Evolutionary conservation across 2,113 vertebrate species (phyloP), one percentile per base, ranked within the genome.

Genomic region (Protobothrops flavoviridis): DNA sequence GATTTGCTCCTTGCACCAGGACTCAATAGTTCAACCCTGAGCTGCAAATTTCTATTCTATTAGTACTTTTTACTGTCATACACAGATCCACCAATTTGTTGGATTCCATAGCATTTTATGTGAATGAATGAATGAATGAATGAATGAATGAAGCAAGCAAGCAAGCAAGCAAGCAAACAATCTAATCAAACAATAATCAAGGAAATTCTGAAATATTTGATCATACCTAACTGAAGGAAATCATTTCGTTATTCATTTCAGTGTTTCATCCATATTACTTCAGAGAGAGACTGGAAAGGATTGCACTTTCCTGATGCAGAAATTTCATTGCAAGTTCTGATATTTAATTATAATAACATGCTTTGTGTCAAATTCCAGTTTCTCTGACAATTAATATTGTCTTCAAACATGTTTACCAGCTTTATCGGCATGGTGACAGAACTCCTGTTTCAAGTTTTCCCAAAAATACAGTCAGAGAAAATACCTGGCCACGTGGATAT

Each of bases 341-440:
- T 24, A 55, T 45, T 92, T 87, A 61, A 92, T 61, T 50, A 29
- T 24, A 17, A 21, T 48, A 59, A 91, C 29, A 29, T 85, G 4
- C 1, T 69, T 90, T 64, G 24, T 20, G 43, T 56, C 43, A 91
- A 57, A 45, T 24, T 88, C 50, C 29, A 89, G 9, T 93, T 89
- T 26, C 24, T 26, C 43, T 11, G 90, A 20, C 50, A 43, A 88
- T 69, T 87, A 90, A 43, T 57, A 92, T 0, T 0, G 0, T 26
- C 12, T 92, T 64, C 87, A 15, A 45, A 0, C 59, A 92, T 56
- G 94, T 59, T 95, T 96, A 94, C 48, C 93, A 99, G 99, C 94
- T 99, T 88, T 98, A 98, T 94, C 98, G 98, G 45, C 98, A 99
- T 0, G 98, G 98, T 50, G 98, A 99, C 96, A 97, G 98, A 96